These are phyloP conservation scores for Sweltsa coloradensis DNA, from an alignment of 1,140 invertebrate species.

Conservation along the genomic window DNA sequence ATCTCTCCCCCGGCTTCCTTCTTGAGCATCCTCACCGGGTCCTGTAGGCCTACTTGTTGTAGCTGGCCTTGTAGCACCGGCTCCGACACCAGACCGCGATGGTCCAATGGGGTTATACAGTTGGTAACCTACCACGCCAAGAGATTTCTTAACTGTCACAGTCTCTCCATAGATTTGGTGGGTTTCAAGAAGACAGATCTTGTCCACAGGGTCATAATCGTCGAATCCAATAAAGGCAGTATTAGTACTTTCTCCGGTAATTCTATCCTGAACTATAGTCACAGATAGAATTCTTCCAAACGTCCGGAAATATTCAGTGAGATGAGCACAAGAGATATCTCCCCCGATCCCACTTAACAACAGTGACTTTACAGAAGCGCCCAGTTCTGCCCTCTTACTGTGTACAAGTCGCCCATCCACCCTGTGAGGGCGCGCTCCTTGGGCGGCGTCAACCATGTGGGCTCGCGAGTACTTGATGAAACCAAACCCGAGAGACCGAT, in stretches of 20 bases:
- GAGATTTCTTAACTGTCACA: slow-evolving; percentile 24
- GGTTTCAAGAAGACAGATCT: slow-evolving; percentile 37
- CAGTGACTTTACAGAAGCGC: slow-evolving; percentile 49
- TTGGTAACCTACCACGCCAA: slow-evolving; percentile 20
- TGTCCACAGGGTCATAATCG: slow-evolving; percentile 51
- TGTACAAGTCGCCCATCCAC: slow-evolving; percentile 54
- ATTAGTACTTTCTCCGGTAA: slow-evolving; percentile 40
- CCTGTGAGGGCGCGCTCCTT: slow-evolving; percentile 45
- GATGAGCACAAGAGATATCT: slow-evolving; percentile 35
- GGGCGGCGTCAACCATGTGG: slow-evolving; percentile 46
- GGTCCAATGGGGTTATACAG: too few species aligned
- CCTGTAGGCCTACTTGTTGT: too few species aligned
- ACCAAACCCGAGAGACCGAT: slow-evolving; percentile 48
- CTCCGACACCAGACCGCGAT: too few species aligned
- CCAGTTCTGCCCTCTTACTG: slow-evolving; percentile 51
- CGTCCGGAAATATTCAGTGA: slow-evolving; percentile 35
- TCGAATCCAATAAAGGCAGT: slow-evolving; percentile 51
- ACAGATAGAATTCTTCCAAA: slow-evolving; percentile 40
- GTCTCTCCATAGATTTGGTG: slow-evolving; percentile 20
- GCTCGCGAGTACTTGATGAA: slow-evolving; percentile 48
- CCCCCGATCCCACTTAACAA: slow-evolving; percentile 46
- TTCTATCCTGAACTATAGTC: slow-evolving; percentile 41
- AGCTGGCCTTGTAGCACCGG: too few species aligned
- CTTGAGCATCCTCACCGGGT: too few species aligned
- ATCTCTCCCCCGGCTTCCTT: too few species aligned